Percentiles rank a stretch among this genome's conserved stretches.
Evolutionary conservation across 2,888 invertebrate species (phyloP).

Genomic region (Dorcus parallelipipedus): DNA sequence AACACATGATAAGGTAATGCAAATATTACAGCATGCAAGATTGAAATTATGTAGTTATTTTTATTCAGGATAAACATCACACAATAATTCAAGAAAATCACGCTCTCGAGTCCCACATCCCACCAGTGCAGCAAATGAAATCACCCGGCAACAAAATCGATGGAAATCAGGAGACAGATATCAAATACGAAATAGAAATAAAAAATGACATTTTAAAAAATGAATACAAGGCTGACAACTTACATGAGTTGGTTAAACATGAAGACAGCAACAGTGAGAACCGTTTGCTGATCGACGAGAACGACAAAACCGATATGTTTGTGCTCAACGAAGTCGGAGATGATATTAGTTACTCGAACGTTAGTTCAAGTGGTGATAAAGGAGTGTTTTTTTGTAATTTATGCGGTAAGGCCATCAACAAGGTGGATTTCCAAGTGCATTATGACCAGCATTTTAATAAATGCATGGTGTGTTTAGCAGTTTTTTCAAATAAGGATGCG

Average conservation of each 20-base stretch:
- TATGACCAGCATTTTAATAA: constrained; percentile 47
- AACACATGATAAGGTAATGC: background rate
- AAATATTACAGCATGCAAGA: too few relatives aligned
- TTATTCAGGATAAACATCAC: too few relatives aligned
- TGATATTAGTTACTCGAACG: background rate
- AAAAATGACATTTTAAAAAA: constrained; percentile 1
- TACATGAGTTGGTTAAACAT: constrained; percentile 7
- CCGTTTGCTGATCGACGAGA: constrained; percentile 28
- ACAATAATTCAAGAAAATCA: constrained; percentile 1
- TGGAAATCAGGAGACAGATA: background rate
- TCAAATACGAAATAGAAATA: constrained; percentile 7
- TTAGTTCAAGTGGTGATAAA: constrained; percentile 8
- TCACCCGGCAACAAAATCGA: constrained; percentile 1
- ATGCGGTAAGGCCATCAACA: constrained; percentile 45
- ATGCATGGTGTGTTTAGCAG: constrained; percentile 46
- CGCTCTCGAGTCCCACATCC: background rate
- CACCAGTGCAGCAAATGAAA: background rate
- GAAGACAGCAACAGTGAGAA: constrained; percentile 28
- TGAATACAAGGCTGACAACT: background rate
- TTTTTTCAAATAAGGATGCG: constrained; percentile 50
- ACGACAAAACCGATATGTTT: constrained; percentile 1
- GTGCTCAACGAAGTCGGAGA: background rate
- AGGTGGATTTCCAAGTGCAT: constrained; percentile 43
- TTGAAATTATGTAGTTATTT: too few relatives aligned
- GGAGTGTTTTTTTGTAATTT: constrained; percentile 44